Base-by-base conservation (phyloP, 2,888 invertebrate genomes). In the Portevinia maculata region DNA sequence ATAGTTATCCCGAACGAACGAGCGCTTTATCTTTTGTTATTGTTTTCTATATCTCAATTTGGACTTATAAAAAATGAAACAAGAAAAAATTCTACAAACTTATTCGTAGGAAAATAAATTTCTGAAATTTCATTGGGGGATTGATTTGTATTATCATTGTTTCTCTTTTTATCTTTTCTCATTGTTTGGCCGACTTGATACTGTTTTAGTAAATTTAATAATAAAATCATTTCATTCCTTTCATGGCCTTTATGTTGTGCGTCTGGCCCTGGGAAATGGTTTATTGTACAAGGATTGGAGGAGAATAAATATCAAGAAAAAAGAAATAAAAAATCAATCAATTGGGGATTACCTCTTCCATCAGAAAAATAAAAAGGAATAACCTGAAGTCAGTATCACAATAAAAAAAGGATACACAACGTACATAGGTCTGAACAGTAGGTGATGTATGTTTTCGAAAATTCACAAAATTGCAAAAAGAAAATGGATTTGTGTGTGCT, bases 81-180 rank as follows among this genome's bases (percentile, higher is more conserved):
- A n/a, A n/a, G 4, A 21, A 37, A 39, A 11, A 2, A 19, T 39
- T 15, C 19, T 24, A 44, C 34, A n/a, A 71, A 71, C 60, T 60
- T 62, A 62, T 44, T 52, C 28, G 34, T 62, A 52, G 52, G 70
- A 50, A 62, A 62, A 71, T 62, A 71, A 60, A 60, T 71, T 59
- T 71, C 39, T 7, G 17, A 53, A 44, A 71, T 69, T 57, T 69
- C 48, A 48, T 44, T 52, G 62, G 52, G 15, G 52, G 53, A 41
- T 53, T 60, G 44, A 52, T 71, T 71, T 71, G 53, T 62, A 70
- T 59, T 57, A 37, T 37, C 28, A 17, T 37, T 9, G 44, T 32
- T 30, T 46, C 24, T 19, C 6, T 13, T 9, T 11, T 52, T 37
- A 28, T 52, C 8, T 4, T 44, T 21, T 15, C 13, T 13, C 37